Conservation (phyloP, 2,113 vertebrate species). For the Proterorhinus semilunaris region DNA sequence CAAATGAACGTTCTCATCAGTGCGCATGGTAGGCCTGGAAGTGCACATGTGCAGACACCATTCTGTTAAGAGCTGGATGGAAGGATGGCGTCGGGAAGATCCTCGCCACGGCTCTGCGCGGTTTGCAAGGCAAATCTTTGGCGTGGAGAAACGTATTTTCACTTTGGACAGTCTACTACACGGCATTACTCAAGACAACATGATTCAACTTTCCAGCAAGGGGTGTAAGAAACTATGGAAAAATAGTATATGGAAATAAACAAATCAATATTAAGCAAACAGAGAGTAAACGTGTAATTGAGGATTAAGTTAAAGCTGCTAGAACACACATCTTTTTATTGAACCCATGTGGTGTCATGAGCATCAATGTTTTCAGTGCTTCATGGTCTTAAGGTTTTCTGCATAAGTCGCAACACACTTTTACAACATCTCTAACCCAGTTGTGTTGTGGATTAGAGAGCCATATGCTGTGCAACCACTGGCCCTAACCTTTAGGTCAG, state of each 20-base stretch:
- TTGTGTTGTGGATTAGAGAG: too few species aligned
- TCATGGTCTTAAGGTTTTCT: too few species aligned
- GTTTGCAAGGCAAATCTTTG: constrained; percentile 66
- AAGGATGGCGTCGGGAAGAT: constrained; percentile 49
- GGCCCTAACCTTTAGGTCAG: too few species aligned
- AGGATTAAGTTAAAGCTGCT: too few species aligned
- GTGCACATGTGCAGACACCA: constrained; percentile 15
- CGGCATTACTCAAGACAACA: constrained; percentile 57
- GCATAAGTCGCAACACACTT: too few species aligned
- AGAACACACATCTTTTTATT: too few species aligned
- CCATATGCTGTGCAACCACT: too few species aligned
- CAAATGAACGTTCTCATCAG: constrained; percentile 61
- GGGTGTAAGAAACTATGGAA: constrained; percentile 39
- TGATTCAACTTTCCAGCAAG: constrained; percentile 46
- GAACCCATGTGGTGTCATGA: neutral
- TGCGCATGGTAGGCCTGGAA: constrained; percentile 40
- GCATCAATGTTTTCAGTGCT: neutral
- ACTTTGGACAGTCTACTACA: constrained; percentile 57
- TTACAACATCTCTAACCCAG: too few species aligned
- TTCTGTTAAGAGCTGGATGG: constrained; percentile 29
- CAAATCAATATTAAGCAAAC: neutral
- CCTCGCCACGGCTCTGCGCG: constrained; percentile 49
- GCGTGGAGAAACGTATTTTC: constrained; percentile 55
- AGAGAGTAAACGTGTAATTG: too few species aligned
- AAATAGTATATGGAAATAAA: too few species aligned